A percentile compares a stretch with the other conserved stretches of the same genome.
Evolutionary conservation across 2,113 vertebrate species (phyloP).

Genomic region (Petrocephalus microphthalmus): DNA sequence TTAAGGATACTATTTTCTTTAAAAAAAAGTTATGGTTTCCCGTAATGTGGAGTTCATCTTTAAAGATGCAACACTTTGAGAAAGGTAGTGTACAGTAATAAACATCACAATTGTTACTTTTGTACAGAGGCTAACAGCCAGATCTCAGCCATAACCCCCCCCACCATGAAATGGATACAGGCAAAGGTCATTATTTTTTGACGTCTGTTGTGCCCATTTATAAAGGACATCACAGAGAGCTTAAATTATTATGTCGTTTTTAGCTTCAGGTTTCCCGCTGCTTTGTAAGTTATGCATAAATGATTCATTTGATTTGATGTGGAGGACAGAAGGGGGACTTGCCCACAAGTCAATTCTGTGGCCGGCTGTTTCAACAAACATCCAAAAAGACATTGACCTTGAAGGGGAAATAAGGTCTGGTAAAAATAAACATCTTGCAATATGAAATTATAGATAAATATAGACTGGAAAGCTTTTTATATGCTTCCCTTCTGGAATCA

Average conservation of each 20-base stretch:
- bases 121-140: background rate
- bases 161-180: background rate
- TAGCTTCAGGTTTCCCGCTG: background rate
- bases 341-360: background rate
- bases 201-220: background rate
- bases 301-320: background rate
- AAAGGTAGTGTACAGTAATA: background rate
- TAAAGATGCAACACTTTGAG: background rate
- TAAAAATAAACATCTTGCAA: background rate
- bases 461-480: background rate
- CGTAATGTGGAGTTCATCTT: background rate
- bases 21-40: background rate
- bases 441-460: background rate
- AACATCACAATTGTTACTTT: background rate
- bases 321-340: background rate
- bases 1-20: background rate
- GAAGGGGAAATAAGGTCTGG: background rate
- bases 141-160: background rate
- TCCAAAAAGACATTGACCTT: background rate
- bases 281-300: background rate
- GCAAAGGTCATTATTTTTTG: background rate
- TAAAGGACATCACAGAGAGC: background rate
- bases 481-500: background rate
- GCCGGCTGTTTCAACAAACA: background rate
- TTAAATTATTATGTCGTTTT: background rate